These are phyloP conservation scores for Ferdinandea cuprea DNA, from an alignment of 2,888 invertebrate genomes.

Conservation along the genomic window DNA sequence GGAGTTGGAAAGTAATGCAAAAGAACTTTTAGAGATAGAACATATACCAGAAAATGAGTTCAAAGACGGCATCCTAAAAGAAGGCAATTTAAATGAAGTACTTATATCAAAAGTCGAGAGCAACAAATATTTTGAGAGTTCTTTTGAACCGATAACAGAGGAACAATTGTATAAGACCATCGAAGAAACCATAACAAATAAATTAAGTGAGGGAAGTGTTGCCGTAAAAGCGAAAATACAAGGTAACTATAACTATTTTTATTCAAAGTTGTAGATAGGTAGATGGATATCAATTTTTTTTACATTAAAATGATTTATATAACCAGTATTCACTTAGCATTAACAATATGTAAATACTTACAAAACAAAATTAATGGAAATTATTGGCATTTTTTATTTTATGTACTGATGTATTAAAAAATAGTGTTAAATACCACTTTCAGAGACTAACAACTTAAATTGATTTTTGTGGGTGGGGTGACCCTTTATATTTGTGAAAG, in stretches of 20 bases:
- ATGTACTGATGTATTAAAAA: no score
- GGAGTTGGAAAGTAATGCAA: neutral
- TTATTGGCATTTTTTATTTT: no score
- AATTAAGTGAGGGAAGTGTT: constrained; percentile 81
- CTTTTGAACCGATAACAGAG: constrained; percentile 81
- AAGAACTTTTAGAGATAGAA: constrained; percentile 1
- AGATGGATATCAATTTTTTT: no score
- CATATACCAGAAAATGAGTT: neutral
- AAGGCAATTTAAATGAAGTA: neutral
- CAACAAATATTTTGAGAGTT: constrained; percentile 72
- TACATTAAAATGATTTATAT: no score
- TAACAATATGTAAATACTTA: no score
- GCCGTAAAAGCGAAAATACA: constrained; percentile 79
- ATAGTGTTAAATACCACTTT: no score
- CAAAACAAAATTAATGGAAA: no score
- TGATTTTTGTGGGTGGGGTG: no score
- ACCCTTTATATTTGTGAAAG: no score
- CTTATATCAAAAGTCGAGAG: neutral
- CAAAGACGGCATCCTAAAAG: constrained; percentile 24
- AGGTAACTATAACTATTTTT: constrained; percentile 74
- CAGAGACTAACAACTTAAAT: no score
- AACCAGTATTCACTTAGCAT: no score
- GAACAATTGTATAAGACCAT: constrained; percentile 82
- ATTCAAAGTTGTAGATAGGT: no score
- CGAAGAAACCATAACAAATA: constrained; percentile 81